Evolutionary conservation across 1,140 invertebrate species (phyloP).

Genomic region (Diorhabda elongata): DNA sequence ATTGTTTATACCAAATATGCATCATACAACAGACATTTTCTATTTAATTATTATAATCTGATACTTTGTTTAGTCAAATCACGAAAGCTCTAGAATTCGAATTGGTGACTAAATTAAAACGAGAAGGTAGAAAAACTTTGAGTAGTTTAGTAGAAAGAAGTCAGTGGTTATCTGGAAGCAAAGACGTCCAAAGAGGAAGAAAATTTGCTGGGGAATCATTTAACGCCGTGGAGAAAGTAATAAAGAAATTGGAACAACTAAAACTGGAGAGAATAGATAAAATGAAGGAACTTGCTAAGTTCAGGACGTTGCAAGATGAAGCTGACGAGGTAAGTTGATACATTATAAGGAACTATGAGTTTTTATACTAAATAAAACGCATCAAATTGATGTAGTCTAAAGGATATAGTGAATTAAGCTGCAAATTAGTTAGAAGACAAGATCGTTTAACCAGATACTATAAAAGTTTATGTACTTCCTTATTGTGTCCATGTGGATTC

Average conservation of each 20-base stretch:
- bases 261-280: constrained; percentile 53
- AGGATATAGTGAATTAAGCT: neutral
- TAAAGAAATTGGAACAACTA: constrained; percentile 53
- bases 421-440: constrained; percentile 4
- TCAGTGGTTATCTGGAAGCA: constrained; percentile 45
- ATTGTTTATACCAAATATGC: no score
- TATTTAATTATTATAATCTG: no score
- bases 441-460: constrained; percentile 11
- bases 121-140: constrained; percentile 50
- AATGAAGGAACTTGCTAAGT: constrained; percentile 52
- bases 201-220: constrained; percentile 51
- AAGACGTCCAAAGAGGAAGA: constrained; percentile 46
- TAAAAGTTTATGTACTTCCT: constrained; percentile 1
- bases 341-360: no score
- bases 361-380: no score
- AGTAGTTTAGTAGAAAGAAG: constrained; percentile 51
- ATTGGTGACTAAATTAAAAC: constrained; percentile 50
- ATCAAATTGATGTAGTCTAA: no score
- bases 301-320: constrained; percentile 54
- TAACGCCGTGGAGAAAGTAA: constrained; percentile 53
- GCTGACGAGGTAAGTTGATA: constrained; percentile 52
- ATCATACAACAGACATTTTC: no score
- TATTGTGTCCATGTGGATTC: neutral
- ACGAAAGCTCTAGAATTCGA: constrained; percentile 51
- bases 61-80: constrained; percentile 37